Base-by-base conservation (phyloP, 2,888 invertebrate species). In the Cepaea hortensis region DNA sequence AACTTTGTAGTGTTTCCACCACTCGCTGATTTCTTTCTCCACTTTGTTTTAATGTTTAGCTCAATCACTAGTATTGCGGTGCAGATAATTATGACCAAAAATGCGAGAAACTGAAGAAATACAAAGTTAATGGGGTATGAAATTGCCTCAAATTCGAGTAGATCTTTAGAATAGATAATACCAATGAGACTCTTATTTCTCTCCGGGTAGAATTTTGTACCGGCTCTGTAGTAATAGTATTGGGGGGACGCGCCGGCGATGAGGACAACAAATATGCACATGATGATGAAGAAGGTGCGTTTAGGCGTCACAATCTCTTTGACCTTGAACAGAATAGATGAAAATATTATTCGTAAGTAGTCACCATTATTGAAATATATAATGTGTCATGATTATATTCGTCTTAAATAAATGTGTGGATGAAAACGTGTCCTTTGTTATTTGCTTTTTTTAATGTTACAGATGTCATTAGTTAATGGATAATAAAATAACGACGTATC, bases 221-320 rank as follows among this genome's bases (percentile, higher is more conserved):
- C 73, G 55, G 13, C 13, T 5, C 82, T 68, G 55, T 68, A 50
- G 48, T 50, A 50, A 46, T 68, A 82, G 72, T 72, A 82, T 18
- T 72, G 13, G 0, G 82, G 82, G 3, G 72, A 23, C 4, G 35
- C 46, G n/a, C 65, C 35, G 68, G 46, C 48, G 1, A 65, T 23
- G 3, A 81, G 65, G 46, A 81, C 35, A 3, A 46, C 20, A 35
- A 65, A 68, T 35, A 65, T 3, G 46, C 35, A 20, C 15, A 46
- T 46, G 65, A 81, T 81, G 15, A 68, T 68, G 18, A 46, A 1
- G 4, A 55, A 48, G 15, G 65, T 48, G 46, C 81, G 62, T 65
- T 81, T 81, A n/a, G 81, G 23, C 15, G 81, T 81, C 3, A 81
- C n/a, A 6, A 82, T 50, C 9, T n/a, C 55, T 55, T 82, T 82